phyloP scores from a whole-genome alignment of 2,888 invertebrate genomes.

The Beris morrisii region DNA sequence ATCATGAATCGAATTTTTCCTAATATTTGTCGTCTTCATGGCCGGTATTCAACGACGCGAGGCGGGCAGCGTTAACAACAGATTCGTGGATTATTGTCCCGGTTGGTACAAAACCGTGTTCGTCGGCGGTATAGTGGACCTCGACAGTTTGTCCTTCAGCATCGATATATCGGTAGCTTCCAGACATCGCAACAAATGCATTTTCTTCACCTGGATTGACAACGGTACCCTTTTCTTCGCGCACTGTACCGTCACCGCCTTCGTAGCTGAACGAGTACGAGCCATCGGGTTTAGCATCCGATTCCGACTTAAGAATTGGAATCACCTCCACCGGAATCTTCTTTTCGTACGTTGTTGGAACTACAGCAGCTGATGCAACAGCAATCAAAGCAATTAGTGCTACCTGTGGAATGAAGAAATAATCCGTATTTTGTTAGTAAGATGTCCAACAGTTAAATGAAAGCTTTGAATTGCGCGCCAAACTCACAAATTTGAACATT shows the following conservation, averaged over 20 bases:
- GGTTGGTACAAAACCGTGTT: conserved; percentile 53
- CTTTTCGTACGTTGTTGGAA: not conserved
- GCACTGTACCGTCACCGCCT: conserved; percentile 49
- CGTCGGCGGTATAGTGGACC: conserved; percentile 52
- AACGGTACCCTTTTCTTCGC: conserved; percentile 50
- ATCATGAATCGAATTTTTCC: too few relatives aligned
- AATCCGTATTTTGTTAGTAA: not conserved
- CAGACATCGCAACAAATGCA: conserved; percentile 47
- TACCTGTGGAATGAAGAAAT: conserved; percentile 31
- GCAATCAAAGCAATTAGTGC: conserved; percentile 36
- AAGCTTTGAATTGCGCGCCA: not conserved
- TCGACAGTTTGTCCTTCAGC: conserved; percentile 49
- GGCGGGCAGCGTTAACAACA: conserved; percentile 48
- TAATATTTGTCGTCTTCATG: not conserved
- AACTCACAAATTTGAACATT: conserved; percentile 33
- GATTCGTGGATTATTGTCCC: conserved; percentile 48
- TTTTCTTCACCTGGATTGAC: conserved; percentile 47
- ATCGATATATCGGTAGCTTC: conserved; percentile 52
- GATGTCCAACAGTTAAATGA: not conserved
- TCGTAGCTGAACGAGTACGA: conserved; percentile 51
- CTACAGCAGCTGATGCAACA: conserved; percentile 48
- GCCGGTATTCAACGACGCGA: conserved; percentile 41
- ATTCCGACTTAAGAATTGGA: conserved; percentile 48
- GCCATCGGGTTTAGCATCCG: conserved; percentile 49
- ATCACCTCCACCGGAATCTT: conserved; percentile 40